Evolutionary conservation across 2,888 invertebrate genomes (phyloP), one percentile per base, ranked within the genome.

Genomic region (Plagodis pulveraria): DNA sequence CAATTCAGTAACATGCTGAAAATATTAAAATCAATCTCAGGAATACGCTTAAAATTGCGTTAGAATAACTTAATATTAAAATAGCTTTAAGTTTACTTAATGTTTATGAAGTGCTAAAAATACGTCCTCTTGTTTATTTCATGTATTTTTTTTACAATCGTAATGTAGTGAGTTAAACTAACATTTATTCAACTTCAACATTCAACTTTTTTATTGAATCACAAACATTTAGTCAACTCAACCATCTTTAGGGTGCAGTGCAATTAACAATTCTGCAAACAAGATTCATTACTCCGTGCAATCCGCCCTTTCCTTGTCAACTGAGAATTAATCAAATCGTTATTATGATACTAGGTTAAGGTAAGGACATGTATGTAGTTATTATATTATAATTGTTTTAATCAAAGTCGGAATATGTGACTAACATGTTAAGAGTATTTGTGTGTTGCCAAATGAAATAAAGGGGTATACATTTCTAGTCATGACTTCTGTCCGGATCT

Each of bases 231-330:
- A 43, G 40, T 32, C 45, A 35, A 45, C 47, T 12, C 12, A 12
- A 11, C 33, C 35, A 22, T 41, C 22, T 38, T 32, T 43, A 34
- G 12, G 42, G 11, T 58, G 35, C 47, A 56, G 35, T 42, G 42
- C 58, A 22, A 42, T 58, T 49, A 40, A 64, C 56, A 54, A 55
- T 56, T 22, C 50, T 35, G 42, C 47, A 42, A 52, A 52, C 57
- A 49, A 62, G 62, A 56, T 60, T 65, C 63, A 62, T 64, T 58
- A 61, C 41, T 42, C 54, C 32, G 11, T 38, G 50, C 60, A 32
- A 32, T 55, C 62, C 66, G 68, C 69, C 69, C 48, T 65, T 69
- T 65, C 50, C 66, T 62, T 62, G 69, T 69, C 58, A 65, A 55
- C 46, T 63, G 59, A 36, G 43, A 62, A 66, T 69, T 66, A 61